These are phyloP conservation scores for Trichogramma dendrolimi DNA, from an alignment of 2,888 invertebrate genomes.

Conservation along the genomic window DNA sequence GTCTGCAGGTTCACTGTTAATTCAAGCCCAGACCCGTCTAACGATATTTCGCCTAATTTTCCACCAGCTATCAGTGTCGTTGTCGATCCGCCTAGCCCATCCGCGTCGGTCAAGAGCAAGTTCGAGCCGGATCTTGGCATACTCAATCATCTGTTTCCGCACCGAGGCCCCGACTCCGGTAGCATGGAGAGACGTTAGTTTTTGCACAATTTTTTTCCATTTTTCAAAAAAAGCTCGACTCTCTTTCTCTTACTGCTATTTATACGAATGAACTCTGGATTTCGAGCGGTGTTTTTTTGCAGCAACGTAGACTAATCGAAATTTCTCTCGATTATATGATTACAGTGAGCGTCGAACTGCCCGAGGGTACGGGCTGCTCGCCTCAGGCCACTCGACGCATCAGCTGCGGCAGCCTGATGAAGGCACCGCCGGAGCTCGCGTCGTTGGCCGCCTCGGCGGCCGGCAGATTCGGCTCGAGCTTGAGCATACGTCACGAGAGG, in stretches of 20 bases:
- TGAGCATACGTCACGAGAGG: conserved; percentile 44
- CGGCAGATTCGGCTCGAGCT: conserved; percentile 51
- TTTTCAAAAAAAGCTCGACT: no score
- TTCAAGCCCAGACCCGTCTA: conserved; percentile 34
- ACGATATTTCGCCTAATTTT: conserved; percentile 39
- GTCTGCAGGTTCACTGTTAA: conserved; percentile 42
- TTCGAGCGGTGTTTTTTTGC: not conserved
- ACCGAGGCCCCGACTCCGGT: conserved; percentile 44
- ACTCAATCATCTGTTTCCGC: conserved; percentile 31
- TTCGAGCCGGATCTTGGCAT: conserved; percentile 34
- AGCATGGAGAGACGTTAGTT: conserved; percentile 51
- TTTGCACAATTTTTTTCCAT: not conserved
- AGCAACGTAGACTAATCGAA: not conserved
- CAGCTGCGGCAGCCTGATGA: conserved; percentile 85
- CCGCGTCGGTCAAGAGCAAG: conserved; percentile 45
- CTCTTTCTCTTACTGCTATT: no score
- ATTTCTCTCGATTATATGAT: no score
- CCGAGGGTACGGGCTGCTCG: conserved; percentile 61
- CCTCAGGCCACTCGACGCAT: conserved; percentile 84
- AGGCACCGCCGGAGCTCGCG: conserved; percentile 64
- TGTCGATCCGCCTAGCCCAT: conserved; percentile 51
- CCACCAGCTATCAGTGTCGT: conserved; percentile 50
- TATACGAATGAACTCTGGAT: conserved; percentile 1
- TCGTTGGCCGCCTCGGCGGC: conserved; percentile 59
- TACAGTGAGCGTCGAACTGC: conserved; percentile 51